These are phyloP conservation scores for Montipora cactus DNA, from an alignment of 64 coral and sea anemone genomes.

Conservation along the genomic window DNA sequence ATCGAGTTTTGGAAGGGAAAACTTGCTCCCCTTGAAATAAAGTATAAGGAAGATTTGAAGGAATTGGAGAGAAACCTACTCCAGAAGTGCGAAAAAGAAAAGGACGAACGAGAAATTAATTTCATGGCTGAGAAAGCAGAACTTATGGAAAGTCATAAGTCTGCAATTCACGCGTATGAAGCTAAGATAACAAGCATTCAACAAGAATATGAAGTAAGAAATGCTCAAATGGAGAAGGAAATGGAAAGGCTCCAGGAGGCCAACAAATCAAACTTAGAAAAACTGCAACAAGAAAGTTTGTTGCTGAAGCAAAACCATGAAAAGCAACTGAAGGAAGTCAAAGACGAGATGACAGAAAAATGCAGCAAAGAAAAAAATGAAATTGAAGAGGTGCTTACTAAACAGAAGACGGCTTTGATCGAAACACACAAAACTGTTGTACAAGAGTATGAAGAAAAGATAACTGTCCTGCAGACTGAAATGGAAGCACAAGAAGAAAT, in stretches of 20 bases:
- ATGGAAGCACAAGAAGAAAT: constrained; percentile 14
- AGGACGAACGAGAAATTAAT: constrained; percentile 17
- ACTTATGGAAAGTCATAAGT: constrained; percentile 24
- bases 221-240: constrained; percentile 38
- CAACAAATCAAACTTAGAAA: neutral
- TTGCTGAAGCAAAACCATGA: constrained; percentile 34
- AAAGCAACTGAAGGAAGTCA: constrained; percentile 34
- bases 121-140: constrained; percentile 15
- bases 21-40: neutral
- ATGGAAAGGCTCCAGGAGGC: constrained; percentile 28
- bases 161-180: constrained; percentile 11
- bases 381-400: constrained; percentile 48
- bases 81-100: constrained; percentile 39
- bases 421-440: constrained; percentile 24
- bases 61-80: neutral
- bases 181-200: constrained; percentile 21
- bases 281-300: constrained; percentile 13
- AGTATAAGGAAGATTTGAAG: constrained; percentile 28
- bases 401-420: constrained; percentile 26
- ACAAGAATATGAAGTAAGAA: constrained; percentile 40
- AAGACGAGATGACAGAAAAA: constrained; percentile 53
- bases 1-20: constrained; percentile 19
- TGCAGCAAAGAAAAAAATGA: constrained; percentile 50
- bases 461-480: neutral
- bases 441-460: constrained; percentile 56